These are phyloP conservation scores for Oscheius myriophilus DNA, from an alignment of 2,888 invertebrate genomes.

Conservation along the genomic window DNA sequence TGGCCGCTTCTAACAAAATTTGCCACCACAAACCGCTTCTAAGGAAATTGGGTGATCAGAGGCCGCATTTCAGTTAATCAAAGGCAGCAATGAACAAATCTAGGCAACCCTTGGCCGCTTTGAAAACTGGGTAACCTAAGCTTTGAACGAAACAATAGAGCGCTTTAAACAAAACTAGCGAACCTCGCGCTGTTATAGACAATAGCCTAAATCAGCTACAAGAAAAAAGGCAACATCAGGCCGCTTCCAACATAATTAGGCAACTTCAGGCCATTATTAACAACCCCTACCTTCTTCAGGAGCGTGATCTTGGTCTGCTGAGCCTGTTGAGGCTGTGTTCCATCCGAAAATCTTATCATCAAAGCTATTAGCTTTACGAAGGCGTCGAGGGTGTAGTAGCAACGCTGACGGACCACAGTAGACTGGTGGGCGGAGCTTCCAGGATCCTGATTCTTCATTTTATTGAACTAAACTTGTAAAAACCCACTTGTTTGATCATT, in stretches of 20 bases:
- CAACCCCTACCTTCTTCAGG: constrained; percentile 83
- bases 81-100: too few species aligned
- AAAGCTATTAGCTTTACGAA: constrained; percentile 73
- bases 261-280: neutral
- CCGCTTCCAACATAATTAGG: neutral
- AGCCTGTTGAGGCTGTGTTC: constrained; percentile 76
- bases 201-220: too few species aligned
- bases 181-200: too few species aligned
- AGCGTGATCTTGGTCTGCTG: constrained; percentile 95
- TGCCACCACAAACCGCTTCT: too few species aligned
- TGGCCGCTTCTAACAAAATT: too few species aligned
- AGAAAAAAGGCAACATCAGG: too few species aligned
- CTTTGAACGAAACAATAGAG: too few species aligned
- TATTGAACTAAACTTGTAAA: constrained; percentile 3
- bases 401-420: constrained; percentile 84
- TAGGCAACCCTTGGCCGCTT: too few species aligned
- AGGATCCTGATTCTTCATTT: constrained; percentile 12
- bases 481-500: constrained; percentile 50
- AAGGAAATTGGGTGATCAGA: too few species aligned
- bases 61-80: too few species aligned
- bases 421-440: constrained; percentile 34
- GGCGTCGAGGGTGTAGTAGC: constrained; percentile 84
- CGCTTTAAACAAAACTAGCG: too few species aligned
- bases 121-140: too few species aligned
- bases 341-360: constrained; percentile 82